Conservation (phyloP, 2,888 invertebrate species). For the Amphimallon solstitiale region DNA sequence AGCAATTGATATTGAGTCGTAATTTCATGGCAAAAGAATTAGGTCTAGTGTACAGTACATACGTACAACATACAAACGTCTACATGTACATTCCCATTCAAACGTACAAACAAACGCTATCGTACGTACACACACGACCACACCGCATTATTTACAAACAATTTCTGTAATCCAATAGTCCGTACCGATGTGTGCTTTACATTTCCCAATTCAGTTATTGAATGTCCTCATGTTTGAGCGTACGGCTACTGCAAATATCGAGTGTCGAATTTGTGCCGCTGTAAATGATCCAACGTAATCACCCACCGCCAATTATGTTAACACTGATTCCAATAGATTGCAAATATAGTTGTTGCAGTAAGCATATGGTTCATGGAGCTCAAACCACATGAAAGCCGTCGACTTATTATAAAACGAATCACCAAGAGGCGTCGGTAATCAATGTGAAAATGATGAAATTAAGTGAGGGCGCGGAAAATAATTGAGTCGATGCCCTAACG, state of each 20-base stretch:
- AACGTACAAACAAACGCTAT: too few species aligned
- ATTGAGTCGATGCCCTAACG: too few species aligned
- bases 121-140: not conserved
- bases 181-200: constrained; percentile 9
- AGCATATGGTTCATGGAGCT: not conserved
- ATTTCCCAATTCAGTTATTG: constrained; percentile 27
- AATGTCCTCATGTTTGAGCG: constrained; percentile 27
- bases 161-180: constrained; percentile 34
- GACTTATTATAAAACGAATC: not conserved
- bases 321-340: constrained; percentile 8
- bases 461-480: too few species aligned
- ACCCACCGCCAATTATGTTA: constrained; percentile 39
- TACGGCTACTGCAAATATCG: constrained; percentile 33
- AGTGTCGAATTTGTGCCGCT: constrained; percentile 27
- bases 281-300: constrained; percentile 39
- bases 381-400: too few species aligned
- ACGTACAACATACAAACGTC: too few species aligned
- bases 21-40: constrained; percentile 1
- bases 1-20: not conserved
- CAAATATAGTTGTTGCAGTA: not conserved
- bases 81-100: too few species aligned
- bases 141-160: constrained; percentile 32
- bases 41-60: not conserved
- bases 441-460: too few species aligned
- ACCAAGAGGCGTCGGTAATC: too few species aligned